Conservation (phyloP, 2,113 vertebrate species). For the Myrmophylax atrothorax region DNA sequence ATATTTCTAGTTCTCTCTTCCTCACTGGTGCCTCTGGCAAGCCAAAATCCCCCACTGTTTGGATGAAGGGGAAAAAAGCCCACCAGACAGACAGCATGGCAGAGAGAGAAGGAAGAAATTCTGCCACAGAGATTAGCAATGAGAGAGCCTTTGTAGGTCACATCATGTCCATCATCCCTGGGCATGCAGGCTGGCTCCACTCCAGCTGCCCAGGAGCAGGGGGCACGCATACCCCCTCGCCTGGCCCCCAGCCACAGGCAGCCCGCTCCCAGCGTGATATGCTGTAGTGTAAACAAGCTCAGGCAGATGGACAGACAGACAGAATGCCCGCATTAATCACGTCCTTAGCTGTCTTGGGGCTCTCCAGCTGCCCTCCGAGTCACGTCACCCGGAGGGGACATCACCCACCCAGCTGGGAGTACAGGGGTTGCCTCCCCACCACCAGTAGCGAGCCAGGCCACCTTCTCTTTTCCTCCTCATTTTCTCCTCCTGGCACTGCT, state of each 20-base stretch:
- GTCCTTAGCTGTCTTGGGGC: neutral
- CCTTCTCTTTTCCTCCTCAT: neutral
- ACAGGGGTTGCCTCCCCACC: neutral
- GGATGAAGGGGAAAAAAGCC: neutral
- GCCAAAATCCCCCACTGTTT: conserved; percentile 40
- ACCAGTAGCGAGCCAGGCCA: neutral
- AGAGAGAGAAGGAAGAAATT: conserved; percentile 31
- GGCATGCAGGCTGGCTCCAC: neutral
- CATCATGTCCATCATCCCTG: neutral
- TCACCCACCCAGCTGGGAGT: rapidly evolving
- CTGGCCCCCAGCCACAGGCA: rapidly evolving
- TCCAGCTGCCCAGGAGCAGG: neutral
- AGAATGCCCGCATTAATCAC: neutral
- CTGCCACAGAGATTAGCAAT: conserved; percentile 31
- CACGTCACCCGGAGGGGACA: neutral
- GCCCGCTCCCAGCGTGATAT: rapidly evolving
- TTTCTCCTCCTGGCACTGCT: neutral
- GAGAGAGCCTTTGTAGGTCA: conserved; percentile 55
- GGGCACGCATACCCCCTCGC: rapidly evolving
- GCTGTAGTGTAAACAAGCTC: neutral
- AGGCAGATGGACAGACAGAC: neutral
- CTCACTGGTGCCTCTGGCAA: neutral
- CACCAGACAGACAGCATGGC: neutral
- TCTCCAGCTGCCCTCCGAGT: neutral
- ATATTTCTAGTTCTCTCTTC: neutral